These are phyloP conservation scores for Chelonus formosanus DNA, from an alignment of 2,888 invertebrate species.

Conservation along the genomic window DNA sequence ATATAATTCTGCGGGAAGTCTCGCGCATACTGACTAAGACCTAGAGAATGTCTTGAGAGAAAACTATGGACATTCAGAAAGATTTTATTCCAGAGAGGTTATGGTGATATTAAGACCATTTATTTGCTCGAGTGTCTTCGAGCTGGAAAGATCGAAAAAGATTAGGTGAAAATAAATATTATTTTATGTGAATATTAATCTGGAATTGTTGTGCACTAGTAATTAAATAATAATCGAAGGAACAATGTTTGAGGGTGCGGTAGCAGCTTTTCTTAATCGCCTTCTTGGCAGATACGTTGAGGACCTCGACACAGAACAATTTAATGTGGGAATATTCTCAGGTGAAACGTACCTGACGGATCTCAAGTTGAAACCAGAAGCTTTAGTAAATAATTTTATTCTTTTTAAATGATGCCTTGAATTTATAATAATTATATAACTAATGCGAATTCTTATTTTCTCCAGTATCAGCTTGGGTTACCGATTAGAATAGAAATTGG, in stretches of 20 bases:
- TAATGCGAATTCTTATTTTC: conserved; percentile 44
- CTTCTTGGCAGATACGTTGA: conserved; percentile 83
- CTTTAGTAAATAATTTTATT: conserved; percentile 71
- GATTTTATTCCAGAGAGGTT: conserved; percentile 21
- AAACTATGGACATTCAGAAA: neutral
- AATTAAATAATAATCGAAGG: neutral
- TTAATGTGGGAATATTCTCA: conserved; percentile 84
- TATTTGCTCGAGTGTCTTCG: neutral
- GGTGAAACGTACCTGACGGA: conserved; percentile 82
- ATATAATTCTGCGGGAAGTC: conserved; percentile 22
- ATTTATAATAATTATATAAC: neutral
- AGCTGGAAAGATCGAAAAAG: neutral
- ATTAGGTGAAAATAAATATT: neutral
- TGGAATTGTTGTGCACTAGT: neutral
- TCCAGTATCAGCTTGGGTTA: conserved; percentile 81
- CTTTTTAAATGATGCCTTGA: neutral
- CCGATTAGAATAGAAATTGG: conserved; percentile 86
- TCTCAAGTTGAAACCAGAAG: conserved; percentile 81
- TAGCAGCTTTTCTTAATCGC: conserved; percentile 81
- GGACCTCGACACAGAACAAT: conserved; percentile 83
- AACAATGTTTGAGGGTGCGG: conserved; percentile 80
- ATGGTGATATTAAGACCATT: conserved; percentile 6
- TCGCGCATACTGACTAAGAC: conserved; percentile 19
- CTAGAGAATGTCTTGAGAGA: neutral
- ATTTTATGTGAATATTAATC: neutral